Evolutionary conservation across 1,140 invertebrate species (phyloP), one percentile per base, ranked within the genome.

Genomic region (Neodiprion pinetum): DNA sequence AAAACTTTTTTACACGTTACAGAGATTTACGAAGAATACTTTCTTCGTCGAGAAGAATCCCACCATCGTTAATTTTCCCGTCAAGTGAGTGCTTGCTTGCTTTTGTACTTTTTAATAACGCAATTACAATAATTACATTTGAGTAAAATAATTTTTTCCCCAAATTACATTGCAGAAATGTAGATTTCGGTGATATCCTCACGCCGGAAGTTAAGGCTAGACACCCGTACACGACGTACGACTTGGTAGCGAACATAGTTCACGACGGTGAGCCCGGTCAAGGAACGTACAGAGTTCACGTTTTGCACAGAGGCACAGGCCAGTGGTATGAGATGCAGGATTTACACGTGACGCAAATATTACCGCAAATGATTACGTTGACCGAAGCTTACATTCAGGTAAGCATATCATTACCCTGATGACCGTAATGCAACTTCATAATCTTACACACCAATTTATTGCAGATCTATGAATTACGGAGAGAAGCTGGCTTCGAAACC

Each of bases 41-140:
- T 99, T 99, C 89, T 99, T 98, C 83, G 92, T 98, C 12, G 99
- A 99, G 85, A 99, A 99, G 88, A 99, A 99, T 91, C 97, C 97
- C 10, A 99, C 99, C 0, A 99, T 99, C 85, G 98, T 99, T 0
- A 99, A 99, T 89, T 99, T 99, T 86, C 98, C 98, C 8, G 96
- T 99, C 66, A 98, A 97, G 96, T 98, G 90, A 94, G 94, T 93
- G 74, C 73, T 73, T 3, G 28, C 28, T 72, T 70, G 48, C 9
- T 65, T 23, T 74, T 28, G 71, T 14, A 14, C 11, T 67, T 66
- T 72, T 50, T 67, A 40, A 40, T 9, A 14, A 14, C 7, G 72
- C 74, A 78, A 65, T 70, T 71, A 74, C 77, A 23, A n/a, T 12
- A 65, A 28, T 65, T 8, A 28, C 23, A 67, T 74, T 12, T 72